phyloP scores from a whole-genome alignment of 2,888 invertebrate genomes.

The Lysandra coridon region DNA sequence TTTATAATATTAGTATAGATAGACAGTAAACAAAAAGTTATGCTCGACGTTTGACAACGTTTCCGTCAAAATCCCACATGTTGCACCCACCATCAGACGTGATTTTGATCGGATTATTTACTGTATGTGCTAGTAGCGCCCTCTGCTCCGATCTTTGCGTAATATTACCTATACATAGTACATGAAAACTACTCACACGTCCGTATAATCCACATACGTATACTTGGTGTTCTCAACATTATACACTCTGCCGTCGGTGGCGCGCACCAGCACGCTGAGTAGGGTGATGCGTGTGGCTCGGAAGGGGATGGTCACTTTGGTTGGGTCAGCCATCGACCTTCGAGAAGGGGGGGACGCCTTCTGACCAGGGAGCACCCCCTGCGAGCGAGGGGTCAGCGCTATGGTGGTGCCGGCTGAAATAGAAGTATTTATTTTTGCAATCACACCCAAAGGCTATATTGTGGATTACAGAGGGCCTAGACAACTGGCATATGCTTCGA shows the following conservation, averaged over 20 bases:
- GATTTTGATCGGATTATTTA: too few relatives aligned
- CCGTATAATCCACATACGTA: slow-evolving; percentile 43
- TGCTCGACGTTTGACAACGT: too few relatives aligned
- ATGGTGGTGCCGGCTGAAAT: neutral
- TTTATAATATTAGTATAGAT: too few relatives aligned
- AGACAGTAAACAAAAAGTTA: too few relatives aligned
- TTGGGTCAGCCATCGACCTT: slow-evolving; percentile 37
- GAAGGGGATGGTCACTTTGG: slow-evolving; percentile 45
- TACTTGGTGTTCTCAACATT: slow-evolving; percentile 52
- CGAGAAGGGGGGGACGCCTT: slow-evolving; percentile 4
- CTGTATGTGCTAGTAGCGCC: too few relatives aligned
- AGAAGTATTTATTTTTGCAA: neutral
- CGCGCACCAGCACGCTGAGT: slow-evolving; percentile 47
- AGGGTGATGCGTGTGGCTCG: slow-evolving; percentile 49
- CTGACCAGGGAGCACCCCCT: neutral
- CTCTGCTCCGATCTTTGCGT: too few relatives aligned
- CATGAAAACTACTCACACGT: slow-evolving; percentile 45
- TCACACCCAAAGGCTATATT: too few relatives aligned
- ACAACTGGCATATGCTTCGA: too few relatives aligned
- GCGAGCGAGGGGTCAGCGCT: neutral
- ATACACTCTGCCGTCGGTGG: slow-evolving; percentile 45
- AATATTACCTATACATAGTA: neutral
- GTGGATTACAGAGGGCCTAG: too few relatives aligned
- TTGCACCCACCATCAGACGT: too few relatives aligned
- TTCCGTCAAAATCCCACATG: too few relatives aligned